Percentiles rank a stretch among this genome's conserved stretches.
Evolutionary conservation across 2,797 vertebrate genomes (phyloP).

Genomic region (Sparidentex hasta): DNA sequence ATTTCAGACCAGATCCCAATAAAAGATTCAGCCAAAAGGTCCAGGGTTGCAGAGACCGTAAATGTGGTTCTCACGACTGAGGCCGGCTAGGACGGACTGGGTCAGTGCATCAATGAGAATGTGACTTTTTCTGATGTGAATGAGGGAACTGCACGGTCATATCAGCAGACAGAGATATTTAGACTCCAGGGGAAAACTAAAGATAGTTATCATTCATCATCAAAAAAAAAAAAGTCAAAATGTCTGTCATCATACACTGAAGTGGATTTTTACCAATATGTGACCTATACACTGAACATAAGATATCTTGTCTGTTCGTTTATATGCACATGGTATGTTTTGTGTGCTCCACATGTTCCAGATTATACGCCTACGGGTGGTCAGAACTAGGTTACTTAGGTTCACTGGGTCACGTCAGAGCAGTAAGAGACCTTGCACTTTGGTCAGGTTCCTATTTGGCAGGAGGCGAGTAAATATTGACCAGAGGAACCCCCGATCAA

Average conservation of each 20-base stretch:
- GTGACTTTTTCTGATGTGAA: slow-evolving; percentile 67
- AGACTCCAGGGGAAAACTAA: slow-evolving; percentile 40
- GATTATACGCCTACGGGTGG: background rate
- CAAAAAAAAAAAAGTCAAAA: background rate
- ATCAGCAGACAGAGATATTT: slow-evolving; percentile 52
- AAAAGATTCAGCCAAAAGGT: slow-evolving; percentile 77
- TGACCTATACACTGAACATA: background rate
- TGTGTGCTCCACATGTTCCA: slow-evolving; percentile 22
- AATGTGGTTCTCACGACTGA: slow-evolving; percentile 79
- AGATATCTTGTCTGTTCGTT: background rate
- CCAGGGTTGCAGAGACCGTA: slow-evolving; percentile 67
- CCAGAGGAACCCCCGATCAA: slow-evolving; percentile 55
- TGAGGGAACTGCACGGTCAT: slow-evolving; percentile 51
- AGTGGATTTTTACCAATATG: background rate
- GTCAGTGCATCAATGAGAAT: slow-evolving; percentile 73
- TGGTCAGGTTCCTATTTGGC: slow-evolving; percentile 58
- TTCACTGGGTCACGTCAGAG: slow-evolving; percentile 23
- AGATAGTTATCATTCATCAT: slow-evolving; percentile 16
- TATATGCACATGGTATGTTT: background rate
- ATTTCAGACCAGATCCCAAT: slow-evolving; percentile 71
- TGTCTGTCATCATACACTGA: background rate
- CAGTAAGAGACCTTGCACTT: slow-evolving; percentile 61
- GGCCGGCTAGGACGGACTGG: slow-evolving; percentile 39
- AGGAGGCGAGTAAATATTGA: slow-evolving; percentile 71
- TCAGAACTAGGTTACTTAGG: slow-evolving; percentile 22